phyloP scores from a whole-genome alignment of 2,888 invertebrate genomes.

The Linyphia triangularis region DNA sequence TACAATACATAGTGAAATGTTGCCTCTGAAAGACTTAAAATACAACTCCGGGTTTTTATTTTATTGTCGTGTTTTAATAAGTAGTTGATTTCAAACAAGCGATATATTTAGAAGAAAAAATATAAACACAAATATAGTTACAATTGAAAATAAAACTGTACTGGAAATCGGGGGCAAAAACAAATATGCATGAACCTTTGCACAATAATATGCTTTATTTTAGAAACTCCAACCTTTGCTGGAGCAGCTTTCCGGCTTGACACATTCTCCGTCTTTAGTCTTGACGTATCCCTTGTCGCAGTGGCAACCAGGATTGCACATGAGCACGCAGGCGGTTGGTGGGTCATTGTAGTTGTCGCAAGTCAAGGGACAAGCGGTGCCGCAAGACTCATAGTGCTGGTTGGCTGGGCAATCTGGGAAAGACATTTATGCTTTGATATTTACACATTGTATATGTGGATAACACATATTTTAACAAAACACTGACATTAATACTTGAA shows the following conservation, averaged over 20 bases:
- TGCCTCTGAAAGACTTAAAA: too few relatives aligned
- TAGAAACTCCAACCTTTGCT: background rate
- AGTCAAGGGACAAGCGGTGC: slow-evolving; percentile 68
- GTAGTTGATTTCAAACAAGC: too few relatives aligned
- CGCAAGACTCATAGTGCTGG: slow-evolving; percentile 29
- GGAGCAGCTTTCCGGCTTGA: slow-evolving; percentile 57
- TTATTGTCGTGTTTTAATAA: too few relatives aligned
- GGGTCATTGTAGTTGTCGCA: slow-evolving; percentile 73
- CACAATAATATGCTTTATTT: too few relatives aligned
- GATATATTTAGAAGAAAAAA: too few relatives aligned
- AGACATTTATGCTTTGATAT: background rate
- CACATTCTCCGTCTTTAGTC: slow-evolving; percentile 60
- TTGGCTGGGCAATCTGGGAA: slow-evolving; percentile 21
- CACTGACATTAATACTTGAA: background rate
- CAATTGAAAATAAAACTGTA: too few relatives aligned
- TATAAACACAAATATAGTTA: too few relatives aligned
- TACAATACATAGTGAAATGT: too few relatives aligned
- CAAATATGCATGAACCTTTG: too few relatives aligned
- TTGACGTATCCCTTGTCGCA: slow-evolving; percentile 73
- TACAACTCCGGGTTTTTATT: too few relatives aligned
- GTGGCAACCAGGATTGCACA: slow-evolving; percentile 71
- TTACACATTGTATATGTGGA: background rate
- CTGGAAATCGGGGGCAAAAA: too few relatives aligned
- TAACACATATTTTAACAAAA: background rate
- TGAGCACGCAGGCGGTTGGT: slow-evolving; percentile 57